Base-by-base conservation (phyloP, 1,140 invertebrate species). In the Sipha flava region DNA sequence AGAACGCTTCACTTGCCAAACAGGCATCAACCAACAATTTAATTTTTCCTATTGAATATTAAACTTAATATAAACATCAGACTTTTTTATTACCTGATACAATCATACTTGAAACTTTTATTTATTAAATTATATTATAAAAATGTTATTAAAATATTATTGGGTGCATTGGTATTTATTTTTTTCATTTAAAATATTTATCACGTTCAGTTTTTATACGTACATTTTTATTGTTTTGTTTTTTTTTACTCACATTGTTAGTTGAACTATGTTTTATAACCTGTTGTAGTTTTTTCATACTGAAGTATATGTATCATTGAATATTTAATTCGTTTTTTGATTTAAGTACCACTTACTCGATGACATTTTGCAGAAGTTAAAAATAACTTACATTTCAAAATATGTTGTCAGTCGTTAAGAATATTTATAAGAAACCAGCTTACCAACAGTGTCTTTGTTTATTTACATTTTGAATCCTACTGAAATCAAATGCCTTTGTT, bases 1-100 rank as follows among this genome's bases (percentile, higher is more conserved):
- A 80, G 66, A 75, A 68, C 26, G 81, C 81, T 54, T 80, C 81
- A 2, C 72, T 73, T 26, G 79, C 81, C 0, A 81, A 81, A 70
- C 64, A 75, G 21, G 21, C 79, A 29, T 73, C 79, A 1, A 57
- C 37, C 49, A 79, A 79, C 12, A 72, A 66, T 47, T 77, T 79
- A 2, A 72, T 72, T 37, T 80, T 81, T 81, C 47, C 62, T 16
- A 79, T 79, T 34, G 49, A 81, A 37, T 79, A 79, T 81, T 81
- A 12, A 70, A 9, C 14, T n/a, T n/a, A 40, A 66, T 43, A 23
- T n/a, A 18, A 68, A 68, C 21, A 68, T 4, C 16, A 23, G 21
- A 68, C 12, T 14, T 29, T 10, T 45, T 21, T 40, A 26, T 66
- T 23, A 40, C 9, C n/a, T 66, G n/a, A 66, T 45, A 68, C 40